These are phyloP conservation scores for Karalla daura DNA, from an alignment of 2,797 vertebrate species.

Conservation along the genomic window DNA sequence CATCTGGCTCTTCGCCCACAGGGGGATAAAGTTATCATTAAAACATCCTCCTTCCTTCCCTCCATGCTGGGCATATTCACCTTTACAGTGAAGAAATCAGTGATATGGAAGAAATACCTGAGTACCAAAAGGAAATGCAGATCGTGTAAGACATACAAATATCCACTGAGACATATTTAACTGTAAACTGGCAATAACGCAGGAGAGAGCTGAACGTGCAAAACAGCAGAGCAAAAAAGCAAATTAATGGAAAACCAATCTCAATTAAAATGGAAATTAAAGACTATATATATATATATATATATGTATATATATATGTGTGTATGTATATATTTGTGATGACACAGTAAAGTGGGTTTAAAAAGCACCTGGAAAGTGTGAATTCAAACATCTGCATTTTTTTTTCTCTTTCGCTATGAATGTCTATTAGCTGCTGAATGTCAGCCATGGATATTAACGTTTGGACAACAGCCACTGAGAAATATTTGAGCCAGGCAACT, in stretches of 20 bases:
- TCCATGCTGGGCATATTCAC: slow-evolving; percentile 32
- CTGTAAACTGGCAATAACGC: slow-evolving; percentile 23
- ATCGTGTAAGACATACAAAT: neutral
- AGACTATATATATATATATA: slow-evolving; percentile 19
- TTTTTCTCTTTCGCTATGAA: no score
- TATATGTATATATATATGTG: neutral
- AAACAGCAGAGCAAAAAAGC: slow-evolving; percentile 29
- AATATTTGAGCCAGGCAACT: slow-evolving; percentile 24
- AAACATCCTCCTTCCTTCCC: slow-evolving; percentile 55
- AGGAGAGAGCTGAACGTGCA: neutral
- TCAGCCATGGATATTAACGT: slow-evolving; percentile 4
- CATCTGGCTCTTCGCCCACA: slow-evolving; percentile 55
- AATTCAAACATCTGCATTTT: neutral
- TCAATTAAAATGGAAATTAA: slow-evolving; percentile 40
- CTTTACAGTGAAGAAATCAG: slow-evolving; percentile 27
- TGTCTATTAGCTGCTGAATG: slow-evolving; percentile 10
- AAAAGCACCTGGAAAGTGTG: slow-evolving; percentile 17
- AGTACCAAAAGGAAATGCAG: slow-evolving; percentile 10
- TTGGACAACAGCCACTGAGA: slow-evolving; percentile 17
- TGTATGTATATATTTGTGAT: slow-evolving; percentile 41
- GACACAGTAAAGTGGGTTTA: no score
- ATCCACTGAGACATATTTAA: slow-evolving; percentile 10
- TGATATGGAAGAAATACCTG: slow-evolving; percentile 18
- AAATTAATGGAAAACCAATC: slow-evolving; percentile 36
- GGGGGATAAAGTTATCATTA: slow-evolving; percentile 63